Base-by-base conservation (phyloP, 2,113 vertebrate species). In the Nibea albiflora region DNA sequence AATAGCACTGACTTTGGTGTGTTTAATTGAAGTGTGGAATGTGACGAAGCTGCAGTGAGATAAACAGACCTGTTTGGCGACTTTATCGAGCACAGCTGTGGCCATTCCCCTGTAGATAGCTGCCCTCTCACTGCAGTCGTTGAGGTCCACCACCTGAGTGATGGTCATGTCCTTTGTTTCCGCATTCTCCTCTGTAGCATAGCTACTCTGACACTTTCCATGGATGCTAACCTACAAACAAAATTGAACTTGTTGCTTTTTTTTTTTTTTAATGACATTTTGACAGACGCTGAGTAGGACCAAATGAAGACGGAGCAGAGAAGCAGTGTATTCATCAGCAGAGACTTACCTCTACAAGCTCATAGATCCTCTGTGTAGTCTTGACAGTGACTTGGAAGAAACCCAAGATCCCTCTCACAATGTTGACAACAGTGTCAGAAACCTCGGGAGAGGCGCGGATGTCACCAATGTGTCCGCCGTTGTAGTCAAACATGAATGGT, bases 321-420 rank as follows among this genome's bases (percentile, higher is more conserved):
- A 39, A 35, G 3, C 1, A 20, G 6, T 14, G 22, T 1, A 3
- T 42, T 10, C 24, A 24, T 50, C 12, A 47, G 1, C 17, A 7
- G 15, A 19, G 31, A 52, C 31, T 62, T 69, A 94, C 95, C 94
- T 96, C 95, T 15, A 93, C 84, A 8, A 96, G 90, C 44, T 94
- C 89, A 62, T 95, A 95, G 71, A 94, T 49, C 20, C 6, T 87
- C 80, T 94, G 90, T 12, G 93, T 94, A 62, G 91, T 95, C 89
- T 96, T 96, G 44, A 95, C 81, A 31, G 94, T 96, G 50, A 94
- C 80, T 31, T 95, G 93, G 54, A 95, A 92, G 67, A 94, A 94
- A 20, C 78, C 78, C 56, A 96, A 90, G 8, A 96, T 92, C n/a
- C 94, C 95, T 67, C 94, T 94, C 50, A 94, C 87, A 17, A 96